Evolutionary conservation across 2,888 invertebrate species (phyloP).

Genomic region (Empis livida): DNA sequence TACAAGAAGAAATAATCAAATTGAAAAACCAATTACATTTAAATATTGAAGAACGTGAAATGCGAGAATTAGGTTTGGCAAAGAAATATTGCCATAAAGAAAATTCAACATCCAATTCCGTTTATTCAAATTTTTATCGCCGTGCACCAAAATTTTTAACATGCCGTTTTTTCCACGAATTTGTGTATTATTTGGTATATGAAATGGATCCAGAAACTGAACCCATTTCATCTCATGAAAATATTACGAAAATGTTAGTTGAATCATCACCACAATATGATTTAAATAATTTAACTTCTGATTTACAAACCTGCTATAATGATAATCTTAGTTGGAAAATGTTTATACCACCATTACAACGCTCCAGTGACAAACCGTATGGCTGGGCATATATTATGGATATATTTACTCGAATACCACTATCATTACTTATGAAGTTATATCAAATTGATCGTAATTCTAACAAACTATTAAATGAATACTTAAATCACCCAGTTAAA

Average conservation of each 20-base stretch:
- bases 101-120: background rate
- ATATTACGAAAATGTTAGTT: constrained; percentile 24
- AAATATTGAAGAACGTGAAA: constrained; percentile 20
- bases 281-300: constrained; percentile 31
- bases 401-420: constrained; percentile 52
- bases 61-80: constrained; percentile 2
- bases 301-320: constrained; percentile 37
- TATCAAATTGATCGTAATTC: constrained; percentile 45
- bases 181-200: constrained; percentile 55
- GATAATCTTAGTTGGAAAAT: constrained; percentile 52
- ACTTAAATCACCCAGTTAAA: constrained; percentile 51
- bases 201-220: constrained; percentile 36
- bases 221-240: constrained; percentile 17
- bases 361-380: constrained; percentile 41
- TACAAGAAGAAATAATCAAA: constrained; percentile 22
- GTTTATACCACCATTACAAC: constrained; percentile 54
- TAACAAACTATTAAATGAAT: constrained; percentile 41
- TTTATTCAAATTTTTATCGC: background rate
- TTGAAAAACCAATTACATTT: constrained; percentile 23
- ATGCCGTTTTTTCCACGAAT: constrained; percentile 51
- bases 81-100: background rate
- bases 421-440: constrained; percentile 55
- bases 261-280: constrained; percentile 25
- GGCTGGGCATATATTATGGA: constrained; percentile 64
- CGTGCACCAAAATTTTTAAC: constrained; percentile 47